A percentile compares a stretch with the other conserved stretches of the same genome.
phyloP scores from a whole-genome alignment of 2,797 vertebrate species.

The Sibirionetta formosa region DNA sequence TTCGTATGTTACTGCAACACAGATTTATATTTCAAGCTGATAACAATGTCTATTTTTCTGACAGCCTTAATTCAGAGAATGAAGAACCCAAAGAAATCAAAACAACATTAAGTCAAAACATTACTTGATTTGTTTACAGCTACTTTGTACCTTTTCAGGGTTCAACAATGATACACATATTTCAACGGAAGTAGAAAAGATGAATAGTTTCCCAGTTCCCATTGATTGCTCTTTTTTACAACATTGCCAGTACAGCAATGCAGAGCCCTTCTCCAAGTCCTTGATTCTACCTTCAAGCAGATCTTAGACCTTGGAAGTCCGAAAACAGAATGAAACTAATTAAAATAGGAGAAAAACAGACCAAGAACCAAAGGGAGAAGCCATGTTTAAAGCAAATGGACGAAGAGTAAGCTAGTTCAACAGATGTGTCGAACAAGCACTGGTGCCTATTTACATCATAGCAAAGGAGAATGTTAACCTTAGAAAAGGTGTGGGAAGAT shows the following conservation, averaged over 20 bases:
- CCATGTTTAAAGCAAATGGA: not conserved
- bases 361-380: not conserved
- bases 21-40: constrained; percentile 44
- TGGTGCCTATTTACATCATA: rapidly evolving
- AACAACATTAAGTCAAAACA: constrained; percentile 40
- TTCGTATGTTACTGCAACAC: constrained; percentile 36
- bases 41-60: constrained; percentile 36
- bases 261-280: not conserved
- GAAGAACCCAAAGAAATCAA: constrained; percentile 26
- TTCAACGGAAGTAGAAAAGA: not conserved
- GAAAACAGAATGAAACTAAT: not conserved
- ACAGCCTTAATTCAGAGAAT: constrained; percentile 19
- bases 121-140: not conserved
- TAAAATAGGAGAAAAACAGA: not conserved
- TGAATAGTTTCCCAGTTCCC: not conserved
- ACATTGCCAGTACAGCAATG: not conserved
- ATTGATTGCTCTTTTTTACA: constrained; percentile 13
- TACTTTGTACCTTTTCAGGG: not conserved
- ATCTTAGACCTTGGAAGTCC: constrained; percentile 9
- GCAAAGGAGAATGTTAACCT: not conserved
- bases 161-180: not conserved
- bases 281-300: not conserved
- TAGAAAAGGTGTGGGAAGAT: not conserved
- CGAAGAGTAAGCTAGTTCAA: not conserved
- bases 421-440: not conserved